Evolutionary conservation across 2,797 vertebrate species (phyloP).

Genomic region (Gymnodraco acuticeps): DNA sequence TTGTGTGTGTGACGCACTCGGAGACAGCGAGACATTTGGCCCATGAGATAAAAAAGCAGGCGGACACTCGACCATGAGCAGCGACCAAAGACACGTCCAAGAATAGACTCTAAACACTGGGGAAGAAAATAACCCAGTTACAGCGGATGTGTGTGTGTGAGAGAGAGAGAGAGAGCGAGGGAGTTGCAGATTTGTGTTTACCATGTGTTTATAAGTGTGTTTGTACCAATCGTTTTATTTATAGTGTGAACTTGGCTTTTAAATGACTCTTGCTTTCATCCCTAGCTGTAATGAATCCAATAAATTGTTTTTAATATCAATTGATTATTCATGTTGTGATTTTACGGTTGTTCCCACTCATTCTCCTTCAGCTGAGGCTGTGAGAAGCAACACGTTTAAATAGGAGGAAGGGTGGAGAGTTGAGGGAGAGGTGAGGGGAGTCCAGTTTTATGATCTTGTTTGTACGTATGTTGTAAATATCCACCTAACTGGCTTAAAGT

Average conservation of each 20-base stretch:
- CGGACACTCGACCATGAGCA: conserved; percentile 64
- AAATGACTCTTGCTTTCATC: conserved; percentile 51
- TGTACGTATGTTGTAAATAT: conserved; percentile 70
- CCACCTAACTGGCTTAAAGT: conserved; percentile 59
- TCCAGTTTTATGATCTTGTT: conserved; percentile 72
- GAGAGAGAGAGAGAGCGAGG: background rate
- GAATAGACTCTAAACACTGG: conserved; percentile 82
- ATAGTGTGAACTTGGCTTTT: conserved; percentile 33
- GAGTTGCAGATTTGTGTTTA: conserved; percentile 13
- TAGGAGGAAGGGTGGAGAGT: conserved; percentile 31
- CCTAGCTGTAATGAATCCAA: conserved; percentile 33
- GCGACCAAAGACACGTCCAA: conserved; percentile 70
- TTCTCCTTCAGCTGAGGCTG: conserved; percentile 49
- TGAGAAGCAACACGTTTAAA: conserved; percentile 38
- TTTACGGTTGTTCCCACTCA: conserved; percentile 48
- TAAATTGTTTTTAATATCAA: conserved; percentile 58
- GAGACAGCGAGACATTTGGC: conserved; percentile 29
- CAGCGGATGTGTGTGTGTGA: conserved; percentile 53
- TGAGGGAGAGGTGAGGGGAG: conserved; percentile 60
- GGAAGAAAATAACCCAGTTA: conserved; percentile 74
- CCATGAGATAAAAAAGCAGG: conserved; percentile 61
- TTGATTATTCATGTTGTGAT: conserved; percentile 32
- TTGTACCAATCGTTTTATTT: conserved; percentile 26
- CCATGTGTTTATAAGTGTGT: background rate
- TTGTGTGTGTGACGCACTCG: conserved; percentile 50